Conservation (phyloP, 2,797 vertebrate species). For the Notoglanidium macrostoma region DNA sequence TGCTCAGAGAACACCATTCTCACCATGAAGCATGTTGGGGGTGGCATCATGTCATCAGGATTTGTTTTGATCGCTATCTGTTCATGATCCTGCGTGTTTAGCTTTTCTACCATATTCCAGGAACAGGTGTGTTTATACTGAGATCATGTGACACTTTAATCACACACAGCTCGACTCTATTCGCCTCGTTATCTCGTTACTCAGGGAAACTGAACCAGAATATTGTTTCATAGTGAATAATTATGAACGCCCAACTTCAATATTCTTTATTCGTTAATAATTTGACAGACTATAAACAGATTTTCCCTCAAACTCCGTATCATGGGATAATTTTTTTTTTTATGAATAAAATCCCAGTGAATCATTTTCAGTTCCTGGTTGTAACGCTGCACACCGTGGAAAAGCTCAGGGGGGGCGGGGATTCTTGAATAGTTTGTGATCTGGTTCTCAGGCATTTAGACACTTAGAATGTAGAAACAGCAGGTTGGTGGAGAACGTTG, state of each 20-base stretch:
- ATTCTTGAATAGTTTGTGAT: neutral
- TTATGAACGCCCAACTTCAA: neutral
- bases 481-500: neutral
- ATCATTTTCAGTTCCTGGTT: neutral
- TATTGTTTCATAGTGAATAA: neutral
- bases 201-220: too few relatives aligned
- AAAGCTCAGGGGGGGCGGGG: neutral
- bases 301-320: neutral
- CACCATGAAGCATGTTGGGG: neutral
- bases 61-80: neutral
- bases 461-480: neutral
- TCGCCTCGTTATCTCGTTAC: neutral
- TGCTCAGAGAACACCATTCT: neutral
- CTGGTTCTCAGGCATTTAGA: neutral
- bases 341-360: neutral
- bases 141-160: neutral
- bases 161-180: neutral
- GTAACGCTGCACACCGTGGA: too few relatives aligned
- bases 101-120: neutral
- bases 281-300: neutral
- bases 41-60: neutral
- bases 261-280: neutral
- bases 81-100: neutral
- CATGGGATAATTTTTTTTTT: too few relatives aligned
- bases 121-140: neutral